Evolutionary conservation across 2,888 invertebrate genomes (phyloP).

Genomic region (Drosophila paracracens): DNA sequence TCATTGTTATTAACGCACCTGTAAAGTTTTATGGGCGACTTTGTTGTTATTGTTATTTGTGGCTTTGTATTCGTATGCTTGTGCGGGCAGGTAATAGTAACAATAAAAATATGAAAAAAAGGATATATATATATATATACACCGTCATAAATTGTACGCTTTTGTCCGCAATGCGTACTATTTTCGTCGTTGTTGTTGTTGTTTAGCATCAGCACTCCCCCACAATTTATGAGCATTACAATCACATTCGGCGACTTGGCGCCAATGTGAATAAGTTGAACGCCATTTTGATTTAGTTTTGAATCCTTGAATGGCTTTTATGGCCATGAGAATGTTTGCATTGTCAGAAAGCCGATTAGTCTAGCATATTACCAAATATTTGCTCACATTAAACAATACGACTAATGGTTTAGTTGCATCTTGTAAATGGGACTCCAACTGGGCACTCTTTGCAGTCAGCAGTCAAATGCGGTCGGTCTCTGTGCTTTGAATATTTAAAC

Average conservation of each 20-base stretch:
- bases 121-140: background rate
- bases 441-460: slow-evolving; percentile 1
- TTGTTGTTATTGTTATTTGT: slow-evolving; percentile 7
- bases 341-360: slow-evolving; percentile 27
- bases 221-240: slow-evolving; percentile 58
- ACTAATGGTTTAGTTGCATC: background rate
- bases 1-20: slow-evolving; percentile 51
- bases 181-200: slow-evolving; percentile 7
- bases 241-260: slow-evolving; percentile 62
- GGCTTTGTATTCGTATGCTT: slow-evolving; percentile 13
- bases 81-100: slow-evolving; percentile 30
- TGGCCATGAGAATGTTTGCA: slow-evolving; percentile 1
- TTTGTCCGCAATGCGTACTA: slow-evolving; percentile 51
- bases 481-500: slow-evolving; percentile 51
- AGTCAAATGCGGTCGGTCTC: slow-evolving; percentile 16
- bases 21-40: slow-evolving; percentile 52
- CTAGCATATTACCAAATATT: slow-evolving; percentile 43
- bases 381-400: slow-evolving; percentile 36
- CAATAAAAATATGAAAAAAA: slow-evolving; percentile 34
- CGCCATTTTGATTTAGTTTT: slow-evolving; percentile 54
- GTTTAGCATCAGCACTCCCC: slow-evolving; percentile 20
- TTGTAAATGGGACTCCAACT: background rate
- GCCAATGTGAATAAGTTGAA: slow-evolving; percentile 59
- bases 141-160: slow-evolving; percentile 51
- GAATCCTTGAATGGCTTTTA: slow-evolving; percentile 22